Conservation (phyloP, 2,113 vertebrate species). For the Oncorhynchus tshawytscha region DNA sequence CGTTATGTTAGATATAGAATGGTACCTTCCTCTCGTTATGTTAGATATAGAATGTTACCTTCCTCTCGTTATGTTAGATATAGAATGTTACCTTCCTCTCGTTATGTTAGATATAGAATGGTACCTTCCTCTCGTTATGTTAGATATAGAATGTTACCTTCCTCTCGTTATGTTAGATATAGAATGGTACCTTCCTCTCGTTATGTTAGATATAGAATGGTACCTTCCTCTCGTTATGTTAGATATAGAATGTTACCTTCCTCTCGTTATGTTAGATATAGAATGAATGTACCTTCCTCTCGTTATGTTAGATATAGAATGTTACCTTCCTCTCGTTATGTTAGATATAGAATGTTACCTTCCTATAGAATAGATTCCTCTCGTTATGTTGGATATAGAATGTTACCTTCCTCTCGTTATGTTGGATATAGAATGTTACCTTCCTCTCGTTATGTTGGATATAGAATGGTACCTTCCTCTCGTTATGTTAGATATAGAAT, state of each 20-base stretch:
- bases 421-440: constrained; percentile 6
- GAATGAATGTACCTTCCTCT: constrained; percentile 10
- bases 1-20: constrained; percentile 21
- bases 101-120: constrained; percentile 21
- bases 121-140: constrained; percentile 28
- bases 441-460: constrained; percentile 36
- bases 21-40: constrained; percentile 24
- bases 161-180: constrained; percentile 35
- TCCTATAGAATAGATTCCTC: too few species aligned
- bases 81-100: constrained; percentile 13
- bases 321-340: constrained; percentile 25
- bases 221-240: constrained; percentile 27
- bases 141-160: constrained; percentile 3
- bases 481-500: constrained; percentile 19
- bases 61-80: constrained; percentile 36
- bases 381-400: constrained; percentile 24
- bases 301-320: constrained; percentile 21
- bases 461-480: constrained; percentile 10
- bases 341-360: constrained; percentile 11
- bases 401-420: constrained; percentile 21
- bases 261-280: constrained; percentile 37
- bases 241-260: constrained; percentile 5
- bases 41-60: constrained; percentile 6
- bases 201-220: constrained; percentile 18
- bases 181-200: constrained; percentile 19